Percentiles rank a stretch among this genome's conserved stretches.
phyloP scores from a whole-genome alignment of 1,140 invertebrate species.

The Drosophila lowei region DNA sequence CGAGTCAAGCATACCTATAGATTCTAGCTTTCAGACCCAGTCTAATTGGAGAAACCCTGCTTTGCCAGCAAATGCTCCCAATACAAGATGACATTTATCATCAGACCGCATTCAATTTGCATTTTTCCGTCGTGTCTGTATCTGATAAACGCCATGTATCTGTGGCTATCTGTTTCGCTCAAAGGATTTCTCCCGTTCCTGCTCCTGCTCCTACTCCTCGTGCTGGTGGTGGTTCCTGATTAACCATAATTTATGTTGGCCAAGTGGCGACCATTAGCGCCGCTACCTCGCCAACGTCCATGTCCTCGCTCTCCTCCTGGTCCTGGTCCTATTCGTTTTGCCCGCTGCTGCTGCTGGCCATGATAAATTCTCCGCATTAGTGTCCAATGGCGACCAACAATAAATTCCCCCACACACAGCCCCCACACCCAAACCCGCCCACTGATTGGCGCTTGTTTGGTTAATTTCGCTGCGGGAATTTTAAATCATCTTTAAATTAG shows the following conservation, averaged over 20 bases:
- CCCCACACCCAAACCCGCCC: neutral
- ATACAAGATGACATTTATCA: too few relatives aligned
- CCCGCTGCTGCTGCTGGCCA: constrained; percentile 27
- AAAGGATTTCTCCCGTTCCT: constrained; percentile 40
- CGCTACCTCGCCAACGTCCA: constrained; percentile 40
- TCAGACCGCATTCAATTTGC: too few relatives aligned
- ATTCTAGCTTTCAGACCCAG: too few relatives aligned
- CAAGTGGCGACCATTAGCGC: constrained; percentile 76
- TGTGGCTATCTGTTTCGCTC: constrained; percentile 58
- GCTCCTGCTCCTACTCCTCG: neutral
- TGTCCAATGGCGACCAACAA: constrained; percentile 57
- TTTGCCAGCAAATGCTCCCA: too few relatives aligned
- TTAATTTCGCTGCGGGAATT: constrained; percentile 79
- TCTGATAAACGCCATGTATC: constrained; percentile 12
- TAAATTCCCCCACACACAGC: constrained; percentile 38
- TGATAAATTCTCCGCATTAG: constrained; percentile 78
- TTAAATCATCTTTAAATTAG: constrained; percentile 81
- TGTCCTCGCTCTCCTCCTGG: neutral
- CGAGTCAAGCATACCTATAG: too few relatives aligned
- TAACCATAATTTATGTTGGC: constrained; percentile 75
- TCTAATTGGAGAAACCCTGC: too few relatives aligned
- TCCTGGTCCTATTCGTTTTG: constrained; percentile 12
- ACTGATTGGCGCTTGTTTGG: constrained; percentile 57
- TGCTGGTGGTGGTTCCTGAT: constrained; percentile 50
- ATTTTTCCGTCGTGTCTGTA: too few relatives aligned